Conservation (phyloP, 1,140 invertebrate species). For the Steinernema feltiae region DNA sequence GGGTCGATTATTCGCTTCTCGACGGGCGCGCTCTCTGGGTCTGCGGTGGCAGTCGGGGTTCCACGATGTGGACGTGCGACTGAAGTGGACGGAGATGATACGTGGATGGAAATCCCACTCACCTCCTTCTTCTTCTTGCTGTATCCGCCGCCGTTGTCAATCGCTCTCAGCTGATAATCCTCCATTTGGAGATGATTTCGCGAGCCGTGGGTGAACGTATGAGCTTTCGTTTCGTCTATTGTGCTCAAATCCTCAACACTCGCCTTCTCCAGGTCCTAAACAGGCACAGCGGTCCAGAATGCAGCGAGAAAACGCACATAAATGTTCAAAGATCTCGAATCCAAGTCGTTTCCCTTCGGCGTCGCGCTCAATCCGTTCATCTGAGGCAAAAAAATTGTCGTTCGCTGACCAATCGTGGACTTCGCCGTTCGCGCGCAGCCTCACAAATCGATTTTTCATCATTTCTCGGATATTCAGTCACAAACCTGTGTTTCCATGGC, state of each 20-base stretch:
- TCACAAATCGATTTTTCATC: no score
- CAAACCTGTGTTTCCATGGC: no score
- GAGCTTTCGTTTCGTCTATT: background rate
- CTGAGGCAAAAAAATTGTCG: no score
- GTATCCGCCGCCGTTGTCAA: constrained; percentile 17
- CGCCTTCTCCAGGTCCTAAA: background rate
- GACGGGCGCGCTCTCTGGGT: constrained; percentile 38
- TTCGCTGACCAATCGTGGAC: no score
- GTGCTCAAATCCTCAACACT: background rate
- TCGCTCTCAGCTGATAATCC: constrained; percentile 19
- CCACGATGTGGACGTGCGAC: constrained; percentile 11
- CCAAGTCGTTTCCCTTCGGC: no score
- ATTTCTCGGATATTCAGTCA: no score
- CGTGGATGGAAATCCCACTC: background rate
- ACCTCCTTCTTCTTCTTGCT: constrained; percentile 23
- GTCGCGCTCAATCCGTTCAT: no score
- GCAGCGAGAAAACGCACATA: background rate
- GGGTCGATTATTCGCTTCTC: constrained; percentile 50
- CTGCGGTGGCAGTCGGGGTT: constrained; percentile 9
- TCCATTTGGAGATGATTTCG: background rate
- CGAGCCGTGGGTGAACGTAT: background rate
- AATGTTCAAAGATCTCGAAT: constrained; percentile 23
- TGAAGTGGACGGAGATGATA: constrained; percentile 17
- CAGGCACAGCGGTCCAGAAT: background rate
- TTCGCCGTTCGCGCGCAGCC: no score